These are phyloP conservation scores for Drosophila paramelanica DNA, from an alignment of 2,888 invertebrate species.

Conservation along the genomic window DNA sequence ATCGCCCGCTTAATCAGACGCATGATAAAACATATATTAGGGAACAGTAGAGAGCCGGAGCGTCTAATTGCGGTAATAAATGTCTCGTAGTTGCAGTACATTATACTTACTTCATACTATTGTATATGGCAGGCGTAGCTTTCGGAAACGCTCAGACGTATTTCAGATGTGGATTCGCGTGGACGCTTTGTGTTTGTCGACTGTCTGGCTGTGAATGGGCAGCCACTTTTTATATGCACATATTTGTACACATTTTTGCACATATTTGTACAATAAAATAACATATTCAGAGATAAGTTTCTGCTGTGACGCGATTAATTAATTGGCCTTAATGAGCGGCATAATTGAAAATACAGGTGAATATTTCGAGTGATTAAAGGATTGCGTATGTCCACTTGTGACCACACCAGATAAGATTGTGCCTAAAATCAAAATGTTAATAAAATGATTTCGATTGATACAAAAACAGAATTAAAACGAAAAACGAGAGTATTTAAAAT, in stretches of 20 bases:
- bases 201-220: slow-evolving; percentile 10
- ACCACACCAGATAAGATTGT: not conserved
- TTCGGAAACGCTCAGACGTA: slow-evolving; percentile 59
- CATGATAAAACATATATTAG: slow-evolving; percentile 42
- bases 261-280: slow-evolving; percentile 8
- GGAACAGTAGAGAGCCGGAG: slow-evolving; percentile 31
- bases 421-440: slow-evolving; percentile 6
- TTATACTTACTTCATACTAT: not conserved
- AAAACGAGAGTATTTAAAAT: too few relatives aligned
- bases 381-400: not conserved
- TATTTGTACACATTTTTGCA: not conserved
- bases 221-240: not conserved
- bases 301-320: slow-evolving; percentile 4
- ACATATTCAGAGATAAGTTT: not conserved
- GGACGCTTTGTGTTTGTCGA: slow-evolving; percentile 40
- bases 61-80: slow-evolving; percentile 65
- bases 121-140: slow-evolving; percentile 28
- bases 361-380: slow-evolving; percentile 16
- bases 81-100: slow-evolving; percentile 18
- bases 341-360: slow-evolving; percentile 55
- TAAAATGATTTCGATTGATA: not conserved
- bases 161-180: slow-evolving; percentile 61
- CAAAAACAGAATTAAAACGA: too few relatives aligned
- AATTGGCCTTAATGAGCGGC: slow-evolving; percentile 36
- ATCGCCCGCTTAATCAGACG: slow-evolving; percentile 51